Base-by-base conservation (phyloP, 2,888 invertebrate genomes). In the Conchocele bisecta region DNA sequence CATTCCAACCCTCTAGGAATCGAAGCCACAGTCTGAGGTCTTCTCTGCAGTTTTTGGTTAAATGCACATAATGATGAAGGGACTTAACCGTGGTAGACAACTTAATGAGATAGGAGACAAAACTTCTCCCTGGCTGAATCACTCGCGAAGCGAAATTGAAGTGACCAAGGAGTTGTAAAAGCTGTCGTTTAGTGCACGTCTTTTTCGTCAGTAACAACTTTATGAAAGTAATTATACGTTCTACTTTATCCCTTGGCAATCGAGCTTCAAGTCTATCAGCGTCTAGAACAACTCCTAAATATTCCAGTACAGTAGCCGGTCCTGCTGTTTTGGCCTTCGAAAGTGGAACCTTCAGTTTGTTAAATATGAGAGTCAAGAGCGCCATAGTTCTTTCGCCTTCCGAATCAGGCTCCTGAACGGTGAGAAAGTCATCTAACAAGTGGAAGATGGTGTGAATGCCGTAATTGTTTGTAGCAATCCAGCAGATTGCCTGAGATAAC, bases 271-370 rank as follows among this genome's bases (percentile, higher is more conserved):
- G 66, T 22, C 59, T 46, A 9, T 35, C 37, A 11, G 79, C 53
- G 54, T 82, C 79, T 7, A 79, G 33, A 31, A 73, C 67, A 22
- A 78, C 58, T 31, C 66, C 80, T 3, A 77, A 31, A 29, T 68
- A 80, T 39, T 68, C 69, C n/a, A 80, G 24, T 9, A 6, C 5
- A 4, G 61, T 54, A 1, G 50, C 37, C 0, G 76, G 74, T 17
- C 76, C 79, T 15, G 51, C 37, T 15, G 74, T 72, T 41, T 80
- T 75, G 13, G 66, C 46, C 13, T 44, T 29, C 3, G 68, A 58
- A 3, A 77, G 28, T 6, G 75, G 76, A 24, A 81, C 64, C 11
- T 61, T 61, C 1, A 81, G 61, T 15, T 24, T 54, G 3, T 61
- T 50, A 24, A 80, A 80, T 3, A 81, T 33, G 9, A 33, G 20